phyloP scores from a whole-genome alignment of 2,113 vertebrate genomes.

The Mobula hypostoma region DNA sequence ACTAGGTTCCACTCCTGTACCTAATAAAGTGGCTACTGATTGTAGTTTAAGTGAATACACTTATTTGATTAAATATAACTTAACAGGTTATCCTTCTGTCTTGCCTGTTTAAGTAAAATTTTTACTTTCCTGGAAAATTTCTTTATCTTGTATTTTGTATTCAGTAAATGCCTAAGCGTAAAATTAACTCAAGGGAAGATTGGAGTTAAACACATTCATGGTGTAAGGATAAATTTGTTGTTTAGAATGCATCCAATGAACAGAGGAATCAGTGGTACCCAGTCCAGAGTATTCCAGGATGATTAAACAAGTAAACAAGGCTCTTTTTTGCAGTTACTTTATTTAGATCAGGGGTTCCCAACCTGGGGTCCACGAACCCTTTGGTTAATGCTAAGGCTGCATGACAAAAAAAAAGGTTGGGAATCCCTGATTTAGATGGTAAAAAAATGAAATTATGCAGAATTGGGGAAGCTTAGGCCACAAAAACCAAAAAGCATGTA shows the following conservation, averaged over 20 bases:
- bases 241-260: not conserved
- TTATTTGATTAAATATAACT: not conserved
- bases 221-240: not conserved
- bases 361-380: too few species aligned
- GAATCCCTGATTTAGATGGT: too few species aligned
- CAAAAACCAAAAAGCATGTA: not conserved
- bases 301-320: not conserved
- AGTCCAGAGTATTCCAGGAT: not conserved
- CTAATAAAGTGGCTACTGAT: too few species aligned
- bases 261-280: not conserved
- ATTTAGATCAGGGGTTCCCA: not conserved
- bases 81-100: not conserved
- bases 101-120: not conserved
- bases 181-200: not conserved
- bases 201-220: not conserved
- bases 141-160: not conserved
- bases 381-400: too few species aligned
- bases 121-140: not conserved
- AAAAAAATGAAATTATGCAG: not conserved
- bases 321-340: not conserved
- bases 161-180: not conserved
- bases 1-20: too few species aligned
- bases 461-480: not conserved
- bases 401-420: too few species aligned
- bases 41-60: not conserved